Evolutionary conservation across 2,797 vertebrate genomes (phyloP).

Genomic region (Gallinago stenura): DNA sequence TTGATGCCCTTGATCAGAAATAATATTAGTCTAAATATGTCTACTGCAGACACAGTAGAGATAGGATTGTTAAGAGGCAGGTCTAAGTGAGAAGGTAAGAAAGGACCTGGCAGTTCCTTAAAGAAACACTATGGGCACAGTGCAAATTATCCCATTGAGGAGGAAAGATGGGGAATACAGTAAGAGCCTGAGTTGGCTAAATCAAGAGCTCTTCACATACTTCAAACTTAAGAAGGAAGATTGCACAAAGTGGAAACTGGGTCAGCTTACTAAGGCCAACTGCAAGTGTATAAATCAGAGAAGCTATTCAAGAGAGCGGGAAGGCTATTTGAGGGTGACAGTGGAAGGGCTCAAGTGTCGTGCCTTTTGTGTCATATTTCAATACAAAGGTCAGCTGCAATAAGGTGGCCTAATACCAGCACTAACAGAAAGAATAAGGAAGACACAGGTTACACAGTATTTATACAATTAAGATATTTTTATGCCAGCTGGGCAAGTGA

Average conservation of each 20-base stretch:
- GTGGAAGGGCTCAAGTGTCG: neutral
- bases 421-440: neutral
- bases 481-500: neutral
- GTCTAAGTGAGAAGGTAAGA: neutral
- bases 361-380: slow-evolving; percentile 3
- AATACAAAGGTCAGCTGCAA: neutral
- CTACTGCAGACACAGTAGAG: neutral
- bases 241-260: neutral
- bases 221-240: neutral
- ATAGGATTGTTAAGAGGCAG: neutral
- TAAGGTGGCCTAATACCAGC: neutral
- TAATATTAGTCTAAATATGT: neutral
- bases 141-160: neutral
- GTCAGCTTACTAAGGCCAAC: slow-evolving; percentile 1
- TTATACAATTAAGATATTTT: neutral
- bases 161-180: neutral
- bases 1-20: neutral
- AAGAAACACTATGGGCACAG: neutral
- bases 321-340: neutral
- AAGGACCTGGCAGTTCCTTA: neutral
- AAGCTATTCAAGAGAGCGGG: neutral
- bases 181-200: neutral
- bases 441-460: neutral
- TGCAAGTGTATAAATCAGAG: neutral
- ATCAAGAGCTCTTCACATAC: neutral